phyloP scores from a whole-genome alignment of 2,797 vertebrate species.

The Sebastes variabilis region DNA sequence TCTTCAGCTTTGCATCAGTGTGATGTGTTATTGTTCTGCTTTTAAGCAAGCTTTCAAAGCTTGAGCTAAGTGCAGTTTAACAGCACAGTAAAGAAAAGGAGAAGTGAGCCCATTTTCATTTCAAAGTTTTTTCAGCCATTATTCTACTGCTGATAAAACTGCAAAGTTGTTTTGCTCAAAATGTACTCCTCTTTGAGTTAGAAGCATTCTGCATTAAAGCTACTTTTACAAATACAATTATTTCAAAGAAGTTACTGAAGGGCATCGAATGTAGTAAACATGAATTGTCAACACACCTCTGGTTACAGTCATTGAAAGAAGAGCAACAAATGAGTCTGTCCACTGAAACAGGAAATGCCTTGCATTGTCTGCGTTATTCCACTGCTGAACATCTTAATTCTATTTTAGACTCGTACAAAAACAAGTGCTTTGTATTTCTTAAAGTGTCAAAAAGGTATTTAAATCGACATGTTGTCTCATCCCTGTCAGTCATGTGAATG shows the following conservation, averaged over 20 bases:
- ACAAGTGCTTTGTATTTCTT: neutral
- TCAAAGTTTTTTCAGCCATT: neutral
- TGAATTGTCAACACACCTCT: neutral
- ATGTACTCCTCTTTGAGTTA: neutral
- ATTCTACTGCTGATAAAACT: neutral
- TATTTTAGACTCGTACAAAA: neutral
- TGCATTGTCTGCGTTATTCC: neutral
- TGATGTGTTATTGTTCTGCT: neutral
- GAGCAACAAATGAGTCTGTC: neutral
- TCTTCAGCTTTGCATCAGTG: neutral
- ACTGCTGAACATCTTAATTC: neutral
- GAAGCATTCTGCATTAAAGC: neutral
- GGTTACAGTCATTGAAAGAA: neutral
- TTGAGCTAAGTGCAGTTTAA: neutral
- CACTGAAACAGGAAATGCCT: neutral
- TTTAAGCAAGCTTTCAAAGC: neutral
- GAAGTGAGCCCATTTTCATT: neutral
- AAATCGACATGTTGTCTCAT: constrained; percentile 1
- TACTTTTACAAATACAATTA: neutral
- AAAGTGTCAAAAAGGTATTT: constrained; percentile 20
- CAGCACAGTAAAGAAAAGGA: neutral
- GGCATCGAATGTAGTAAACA: neutral
- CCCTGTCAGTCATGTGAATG: constrained; percentile 6
- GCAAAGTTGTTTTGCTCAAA: neutral
- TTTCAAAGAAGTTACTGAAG: neutral